Base-by-base conservation (phyloP, 2,888 invertebrate genomes). In the Micoletzkya japonica region DNA sequence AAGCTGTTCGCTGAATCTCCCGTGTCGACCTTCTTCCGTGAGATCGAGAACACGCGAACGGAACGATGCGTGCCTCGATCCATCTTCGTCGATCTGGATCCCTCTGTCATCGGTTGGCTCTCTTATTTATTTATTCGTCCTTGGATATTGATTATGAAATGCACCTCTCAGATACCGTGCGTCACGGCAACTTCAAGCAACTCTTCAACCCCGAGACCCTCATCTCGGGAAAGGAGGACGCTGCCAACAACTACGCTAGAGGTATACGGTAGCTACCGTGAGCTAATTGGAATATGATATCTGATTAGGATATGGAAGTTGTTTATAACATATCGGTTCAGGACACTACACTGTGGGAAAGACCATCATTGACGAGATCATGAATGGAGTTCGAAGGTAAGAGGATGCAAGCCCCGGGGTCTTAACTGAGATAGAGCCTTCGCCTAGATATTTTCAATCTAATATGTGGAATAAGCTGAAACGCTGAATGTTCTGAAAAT, bases 321-420 rank as follows among this genome's bases (percentile, higher is more conserved):
- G n/a, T n/a, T n/a, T n/a, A n/a, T n/a, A n/a, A n/a, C n/a, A n/a
- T n/a, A n/a, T n/a, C n/a, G n/a, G n/a, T n/a, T n/a, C n/a, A n/a
- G n/a, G 44, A 44, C 44, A 44, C 44, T 44, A 44, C 44, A 44
- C 44, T 44, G 44, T 44, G 44, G 44, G 44, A 44, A 44, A 44
- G 44, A 44, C 10, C 20, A 44, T 44, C 10, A 44, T 44, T 44
- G 44, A 44, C 20, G 10, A 20, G 10, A 20, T 44, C 10, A 44
- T 44, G 44, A 20, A 44, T 44, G 10, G 10, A 44, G 20, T 44
- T 20, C 10, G 44, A 44, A 44, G 20, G 44, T 44, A 20, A 44
- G n/a, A n/a, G n/a, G n/a, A n/a, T n/a, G n/a, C n/a, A n/a, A n/a
- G n/a, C n/a, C n/a, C n/a, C n/a, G n/a, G n/a, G n/a, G n/a, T n/a